Conservation (phyloP, 2,113 vertebrate species). For the Otis tarda region DNA sequence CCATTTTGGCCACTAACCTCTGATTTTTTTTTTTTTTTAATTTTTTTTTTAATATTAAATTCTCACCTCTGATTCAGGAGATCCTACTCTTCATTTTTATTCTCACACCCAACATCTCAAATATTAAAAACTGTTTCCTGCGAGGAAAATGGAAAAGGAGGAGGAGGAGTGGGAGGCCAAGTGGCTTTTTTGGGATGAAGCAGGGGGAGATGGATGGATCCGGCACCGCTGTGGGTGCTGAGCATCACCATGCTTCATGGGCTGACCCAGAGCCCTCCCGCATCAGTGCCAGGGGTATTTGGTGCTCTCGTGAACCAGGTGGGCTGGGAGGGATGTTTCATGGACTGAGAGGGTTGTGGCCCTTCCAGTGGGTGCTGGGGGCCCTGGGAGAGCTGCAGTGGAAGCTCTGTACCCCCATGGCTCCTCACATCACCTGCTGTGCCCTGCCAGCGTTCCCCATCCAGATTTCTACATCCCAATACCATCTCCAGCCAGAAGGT, state of each 20-base stretch:
- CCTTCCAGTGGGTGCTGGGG: neutral
- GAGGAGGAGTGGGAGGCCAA: neutral
- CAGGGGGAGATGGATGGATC: neutral
- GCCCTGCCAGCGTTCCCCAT: neutral
- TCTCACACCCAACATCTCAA: neutral
- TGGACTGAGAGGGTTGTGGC: neutral
- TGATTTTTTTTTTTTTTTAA: neutral
- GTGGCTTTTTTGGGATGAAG: neutral
- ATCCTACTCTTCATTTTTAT: neutral
- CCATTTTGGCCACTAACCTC: neutral
- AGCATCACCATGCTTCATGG: accelerated
- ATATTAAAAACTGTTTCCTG: neutral
- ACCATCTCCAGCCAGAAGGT: neutral
- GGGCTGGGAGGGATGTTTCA: neutral
- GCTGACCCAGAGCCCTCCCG: neutral
- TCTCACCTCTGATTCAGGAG: neutral
- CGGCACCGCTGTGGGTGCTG: neutral
- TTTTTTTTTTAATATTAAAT: neutral
- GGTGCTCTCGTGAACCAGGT: neutral
- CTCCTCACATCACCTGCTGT: neutral
- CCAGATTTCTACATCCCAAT: accelerated
- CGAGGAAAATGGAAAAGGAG: neutral
- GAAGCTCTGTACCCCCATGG: neutral
- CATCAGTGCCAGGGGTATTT: accelerated
- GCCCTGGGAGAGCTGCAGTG: neutral